Base-by-base conservation (phyloP, 2,888 invertebrate species). In the Ophraella communa region DNA sequence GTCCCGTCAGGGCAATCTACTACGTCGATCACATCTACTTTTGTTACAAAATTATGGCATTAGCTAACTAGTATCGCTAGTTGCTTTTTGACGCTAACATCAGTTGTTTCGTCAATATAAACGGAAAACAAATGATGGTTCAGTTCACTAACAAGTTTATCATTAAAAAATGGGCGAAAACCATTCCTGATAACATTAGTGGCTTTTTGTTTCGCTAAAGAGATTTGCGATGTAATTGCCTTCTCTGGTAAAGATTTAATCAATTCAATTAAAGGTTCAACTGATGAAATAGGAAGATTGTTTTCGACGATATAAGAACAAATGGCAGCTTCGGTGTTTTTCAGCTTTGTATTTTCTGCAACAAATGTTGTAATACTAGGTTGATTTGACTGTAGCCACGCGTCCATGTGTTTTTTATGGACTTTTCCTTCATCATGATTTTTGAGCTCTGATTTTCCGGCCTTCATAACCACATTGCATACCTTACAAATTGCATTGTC, bases 401-500 rank as follows among this genome's bases (percentile, higher is more conserved):
- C 49, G 18, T 53, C 53, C 53, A 53, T 53, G 30, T 53, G 24
- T 30, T 53, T 53, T 53, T 14, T 3, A 30, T 53, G 53, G 30
- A 33, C 35, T 53, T 53, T 53, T 27, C 30, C 53, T 27, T 4
- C 53, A 53, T 30, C 30, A 53, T 53, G 53, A 27, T 53, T 53
- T 53, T 53, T 53, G 18, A 53, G 53, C 53, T 53, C 53, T 53
- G 51, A 53, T 53, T 27, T 18, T 33, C 53, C 53, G 18, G 24
- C 53, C 53, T 53, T 53, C 53, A 53, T 53, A 33, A 53, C 24
- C 35, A 53, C 53, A 53, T 53, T 53, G 53, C 53, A 53, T 20
- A 53, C 53, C 53, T 53, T 53, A 53, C 53, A 53, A 53, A 53
- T 27, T 27, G 53, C 53, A 53, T 27, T 53, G 35, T 53, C 53